phyloP scores from a whole-genome alignment of 2,797 vertebrate genomes.

The Notamacropus eugenii region DNA sequence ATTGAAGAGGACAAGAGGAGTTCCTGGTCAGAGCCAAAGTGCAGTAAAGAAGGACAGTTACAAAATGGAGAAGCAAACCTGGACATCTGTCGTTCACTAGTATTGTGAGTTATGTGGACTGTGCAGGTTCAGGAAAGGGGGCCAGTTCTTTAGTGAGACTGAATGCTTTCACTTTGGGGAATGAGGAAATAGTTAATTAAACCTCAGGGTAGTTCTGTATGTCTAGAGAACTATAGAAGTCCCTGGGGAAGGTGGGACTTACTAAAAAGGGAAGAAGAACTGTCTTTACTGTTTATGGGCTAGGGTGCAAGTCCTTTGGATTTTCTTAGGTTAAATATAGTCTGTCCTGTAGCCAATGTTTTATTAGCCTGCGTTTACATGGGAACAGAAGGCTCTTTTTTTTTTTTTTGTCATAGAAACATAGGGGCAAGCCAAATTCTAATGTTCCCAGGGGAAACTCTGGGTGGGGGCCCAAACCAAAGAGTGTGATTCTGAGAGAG shows the following conservation, averaged over 20 bases:
- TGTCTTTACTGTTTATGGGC: neutral
- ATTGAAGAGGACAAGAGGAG: neutral
- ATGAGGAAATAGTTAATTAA: neutral
- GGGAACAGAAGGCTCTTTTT: neutral
- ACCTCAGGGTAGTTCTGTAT: neutral
- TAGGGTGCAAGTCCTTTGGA: neutral
- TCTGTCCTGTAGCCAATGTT: neutral
- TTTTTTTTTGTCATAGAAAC: neutral
- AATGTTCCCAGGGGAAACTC: neutral
- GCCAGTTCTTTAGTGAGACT: neutral
- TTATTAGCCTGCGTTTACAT: neutral
- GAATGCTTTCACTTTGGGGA: neutral
- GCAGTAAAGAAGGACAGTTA: neutral
- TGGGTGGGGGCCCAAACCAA: neutral
- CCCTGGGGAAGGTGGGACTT: neutral
- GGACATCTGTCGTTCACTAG: neutral
- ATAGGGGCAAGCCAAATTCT: neutral
- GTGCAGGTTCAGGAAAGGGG: neutral
- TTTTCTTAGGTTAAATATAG: slow-evolving; percentile 8
- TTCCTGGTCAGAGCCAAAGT: neutral
- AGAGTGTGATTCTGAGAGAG: neutral
- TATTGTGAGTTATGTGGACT: neutral
- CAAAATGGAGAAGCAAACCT: neutral
- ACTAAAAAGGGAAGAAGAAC: neutral
- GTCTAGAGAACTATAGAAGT: neutral